These are phyloP conservation scores for Pleuronectes platessa DNA, from an alignment of 2,113 vertebrate species.

Conservation along the genomic window DNA sequence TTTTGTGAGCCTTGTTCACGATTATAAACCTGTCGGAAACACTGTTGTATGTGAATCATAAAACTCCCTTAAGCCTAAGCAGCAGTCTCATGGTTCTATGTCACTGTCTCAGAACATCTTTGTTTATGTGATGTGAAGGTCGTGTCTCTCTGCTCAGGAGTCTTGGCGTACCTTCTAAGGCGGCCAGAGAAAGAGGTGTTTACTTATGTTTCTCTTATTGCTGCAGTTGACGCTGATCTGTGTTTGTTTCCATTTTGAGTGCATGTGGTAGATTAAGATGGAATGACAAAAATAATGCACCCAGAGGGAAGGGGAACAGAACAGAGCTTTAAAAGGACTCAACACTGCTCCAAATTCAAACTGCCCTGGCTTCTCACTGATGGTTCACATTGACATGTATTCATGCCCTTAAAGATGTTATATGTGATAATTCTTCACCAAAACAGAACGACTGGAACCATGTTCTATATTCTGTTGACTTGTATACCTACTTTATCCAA, in stretches of 20 bases:
- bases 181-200: conserved; percentile 54
- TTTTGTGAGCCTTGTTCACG: conserved; percentile 10
- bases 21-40: conserved; percentile 42
- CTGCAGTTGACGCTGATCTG: conserved; percentile 42
- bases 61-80: conserved; percentile 42
- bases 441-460: too few relatives aligned
- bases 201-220: conserved; percentile 47
- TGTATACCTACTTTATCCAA: too few relatives aligned
- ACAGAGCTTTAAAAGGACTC: conserved; percentile 15
- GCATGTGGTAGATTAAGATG: conserved; percentile 28
- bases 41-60: conserved; percentile 9
- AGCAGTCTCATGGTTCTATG: conserved; percentile 19
- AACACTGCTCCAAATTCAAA: not conserved
- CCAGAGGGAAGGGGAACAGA: conserved; percentile 3
- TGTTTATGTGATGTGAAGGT: conserved; percentile 63
- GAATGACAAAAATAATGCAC: too few relatives aligned
- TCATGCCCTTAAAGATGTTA: too few relatives aligned
- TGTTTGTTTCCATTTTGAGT: conserved; percentile 58
- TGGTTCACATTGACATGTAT: conserved; percentile 26
- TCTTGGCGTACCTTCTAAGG: conserved; percentile 55
- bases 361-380: conserved; percentile 23
- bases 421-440: too few relatives aligned
- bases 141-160: conserved; percentile 38
- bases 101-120: conserved; percentile 46
- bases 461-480: too few relatives aligned